Evolutionary conservation across 2,888 invertebrate genomes (phyloP), one percentile per base, ranked within the genome.

Genomic region (Heliothis peltigera): DNA sequence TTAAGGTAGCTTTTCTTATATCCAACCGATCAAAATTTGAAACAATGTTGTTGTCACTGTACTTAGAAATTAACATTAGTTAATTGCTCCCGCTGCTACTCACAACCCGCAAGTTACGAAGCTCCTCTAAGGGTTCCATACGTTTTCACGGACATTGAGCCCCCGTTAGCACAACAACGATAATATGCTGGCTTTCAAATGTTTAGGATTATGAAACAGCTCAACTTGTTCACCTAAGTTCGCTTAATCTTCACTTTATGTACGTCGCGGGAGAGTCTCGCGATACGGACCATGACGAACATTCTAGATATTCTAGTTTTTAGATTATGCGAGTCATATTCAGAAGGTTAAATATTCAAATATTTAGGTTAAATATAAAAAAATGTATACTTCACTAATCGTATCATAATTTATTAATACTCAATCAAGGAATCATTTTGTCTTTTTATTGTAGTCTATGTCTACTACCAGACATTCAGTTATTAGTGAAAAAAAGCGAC

Each of bases 71-170:
- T 39, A n/a, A n/a, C 1, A 32, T 12, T 10, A 25, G 8, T 0
- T 19, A 4, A 18, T 12, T 5, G 12, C 12, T 1, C 19, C 52
- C 72, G 72, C 81, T 58, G 0, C 17, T 48, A 70, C 53, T 79
- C n/a, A 39, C 44, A 18, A 52, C 63, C 46, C 4, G 55, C 61
- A 48, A 8, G 21, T 17, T 3, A 3, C 4, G 60, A 52, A 70
- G 60, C 54, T 54, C 49, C 17, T 52, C 62, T 69, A 54, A 74
- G 69, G 79, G 72, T 72, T 78, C 65, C 75, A 73, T 76, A 80
- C 79, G 78, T 82, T 83, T 81, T 83, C 81, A 83, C 80, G 80
- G 79, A 70, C 78, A 79, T 75, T 82, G 73, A 78, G 78, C 71
- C 68, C 77, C 73, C 77, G 71, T 63, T 75, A 56, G 49, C 63